Conservation (phyloP, 2,113 vertebrate genomes). For the Marcusenius ussheri region DNA sequence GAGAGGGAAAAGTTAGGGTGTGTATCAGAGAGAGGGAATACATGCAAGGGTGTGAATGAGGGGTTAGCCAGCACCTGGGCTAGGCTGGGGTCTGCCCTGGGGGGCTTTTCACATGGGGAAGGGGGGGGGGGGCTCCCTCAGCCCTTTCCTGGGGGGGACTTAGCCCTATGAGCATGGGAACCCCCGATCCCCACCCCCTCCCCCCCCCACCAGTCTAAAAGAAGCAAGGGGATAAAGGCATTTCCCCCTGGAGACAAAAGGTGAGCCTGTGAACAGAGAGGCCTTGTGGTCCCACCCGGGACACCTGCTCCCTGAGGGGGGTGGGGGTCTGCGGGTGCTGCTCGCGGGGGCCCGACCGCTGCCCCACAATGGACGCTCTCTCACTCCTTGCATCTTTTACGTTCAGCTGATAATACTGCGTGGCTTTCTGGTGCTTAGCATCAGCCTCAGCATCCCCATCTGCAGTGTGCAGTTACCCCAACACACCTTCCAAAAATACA, state of each 20-base stretch:
- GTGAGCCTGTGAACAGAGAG: conserved; percentile 16
- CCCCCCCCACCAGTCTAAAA: neutral
- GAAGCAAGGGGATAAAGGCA: conserved; percentile 16
- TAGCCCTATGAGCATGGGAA: conserved; percentile 14
- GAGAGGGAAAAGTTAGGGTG: neutral
- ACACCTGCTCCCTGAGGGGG: conserved; percentile 27
- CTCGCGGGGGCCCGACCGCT: too few species aligned
- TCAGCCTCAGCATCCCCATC: neutral
- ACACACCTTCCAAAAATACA: neutral
- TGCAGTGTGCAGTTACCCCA: neutral
- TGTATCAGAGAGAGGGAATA: neutral
- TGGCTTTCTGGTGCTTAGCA: neutral
- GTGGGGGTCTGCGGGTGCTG: conserved; percentile 18
- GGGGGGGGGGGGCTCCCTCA: neutral
- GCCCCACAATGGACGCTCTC: neutral
- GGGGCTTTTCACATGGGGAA: conserved; percentile 23
- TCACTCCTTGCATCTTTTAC: neutral
- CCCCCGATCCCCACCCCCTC: neutral
- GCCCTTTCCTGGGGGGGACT: conserved; percentile 5
- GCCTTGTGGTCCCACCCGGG: neutral
- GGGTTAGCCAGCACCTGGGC: conserved; percentile 20
- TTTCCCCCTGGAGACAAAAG: conserved; percentile 26
- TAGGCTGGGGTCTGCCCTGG: neutral
- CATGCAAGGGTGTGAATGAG: neutral
- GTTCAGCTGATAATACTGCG: too few species aligned